Base-by-base conservation (phyloP, 2,888 invertebrate genomes). In the Taenaris catops region DNA sequence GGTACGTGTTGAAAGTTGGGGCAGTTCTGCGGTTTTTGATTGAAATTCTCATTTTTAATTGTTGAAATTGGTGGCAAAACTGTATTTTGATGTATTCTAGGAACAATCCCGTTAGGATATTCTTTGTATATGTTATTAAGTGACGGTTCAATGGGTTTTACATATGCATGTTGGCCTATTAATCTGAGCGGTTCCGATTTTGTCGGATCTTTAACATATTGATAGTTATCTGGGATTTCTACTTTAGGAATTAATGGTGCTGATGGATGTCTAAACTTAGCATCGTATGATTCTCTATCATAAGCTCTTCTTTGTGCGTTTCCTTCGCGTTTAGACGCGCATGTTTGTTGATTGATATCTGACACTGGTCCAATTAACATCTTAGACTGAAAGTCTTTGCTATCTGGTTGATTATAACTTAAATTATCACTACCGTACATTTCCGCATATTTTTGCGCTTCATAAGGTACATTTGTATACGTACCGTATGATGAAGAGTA, bases 341-440 rank as follows among this genome's bases (percentile, higher is more conserved):
- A 69, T 47, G 74, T 76, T 61, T 80, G 83, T 65, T 83, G 81
- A 49, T 87, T 87, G 59, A 78, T 78, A 55, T 86, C 84, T 33
- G 87, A 87, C 49, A 87, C 87, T 55, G 87, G 87, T 65, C 88
- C 88, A 55, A 88, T 81, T 38, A 86, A 75, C 86, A 88, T 88
- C 65, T 86, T 87, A 16, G 84, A 81, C 58, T 88, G 88, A 59
- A 88, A 88, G 65, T 88, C 87, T 73, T 88, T 88, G 65, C 67
- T 88, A 63, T 88, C 87, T 63, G 72, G 72, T 51, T 73, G 79
- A 69, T 58, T 76, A 67, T 70, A 87, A 72, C 60, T 65, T 69
- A 78, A 72, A 73, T 64, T 83, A 70, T 87, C 86, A 51, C 62
- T 83, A 70, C 67, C 61, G 55, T 84, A 87, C 53, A 69, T 57